Evolutionary conservation across 2,113 vertebrate genomes (phyloP).

Genomic region (Nanorana parkeri): DNA sequence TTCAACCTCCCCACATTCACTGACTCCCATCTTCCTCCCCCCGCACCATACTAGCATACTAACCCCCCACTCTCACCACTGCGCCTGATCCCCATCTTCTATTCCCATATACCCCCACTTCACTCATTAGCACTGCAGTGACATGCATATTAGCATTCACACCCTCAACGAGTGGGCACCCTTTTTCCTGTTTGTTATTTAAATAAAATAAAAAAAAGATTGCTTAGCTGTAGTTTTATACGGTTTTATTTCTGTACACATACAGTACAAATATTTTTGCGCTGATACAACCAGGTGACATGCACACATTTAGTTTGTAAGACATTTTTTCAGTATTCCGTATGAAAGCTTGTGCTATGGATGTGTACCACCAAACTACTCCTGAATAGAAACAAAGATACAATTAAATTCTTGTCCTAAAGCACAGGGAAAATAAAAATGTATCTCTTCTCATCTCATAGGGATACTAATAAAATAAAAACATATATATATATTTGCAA

Average conservation of each 20-base stretch:
- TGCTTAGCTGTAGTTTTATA: constrained; percentile 27
- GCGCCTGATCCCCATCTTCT: too few relatives aligned
- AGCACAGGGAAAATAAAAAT: constrained; percentile 59
- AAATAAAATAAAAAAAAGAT: too few relatives aligned
- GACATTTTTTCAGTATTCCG: constrained; percentile 72
- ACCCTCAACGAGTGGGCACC: too few relatives aligned
- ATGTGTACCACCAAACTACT: constrained; percentile 73
- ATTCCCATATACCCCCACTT: too few relatives aligned
- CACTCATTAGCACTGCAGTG: too few relatives aligned
- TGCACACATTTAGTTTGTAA: constrained; percentile 79
- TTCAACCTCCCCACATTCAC: too few relatives aligned
- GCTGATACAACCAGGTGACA: constrained; percentile 77
- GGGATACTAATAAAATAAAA: constrained; percentile 34
- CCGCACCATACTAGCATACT: too few relatives aligned
- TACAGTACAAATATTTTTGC: constrained; percentile 78
- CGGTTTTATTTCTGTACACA: constrained; percentile 81
- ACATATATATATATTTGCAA: not conserved
- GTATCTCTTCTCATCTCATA: constrained; percentile 18
- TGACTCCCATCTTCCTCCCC: too few relatives aligned
- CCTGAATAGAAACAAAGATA: constrained; percentile 62
- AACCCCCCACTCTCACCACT: too few relatives aligned
- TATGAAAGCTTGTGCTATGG: constrained; percentile 77
- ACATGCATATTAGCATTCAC: too few relatives aligned
- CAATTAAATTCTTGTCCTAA: constrained; percentile 68
- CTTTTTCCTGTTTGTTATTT: too few relatives aligned